Percentiles rank a stretch among this genome's conserved stretches.
phyloP scores from a whole-genome alignment of 2,797 vertebrate species.

The Pipistrellus nathusii region DNA sequence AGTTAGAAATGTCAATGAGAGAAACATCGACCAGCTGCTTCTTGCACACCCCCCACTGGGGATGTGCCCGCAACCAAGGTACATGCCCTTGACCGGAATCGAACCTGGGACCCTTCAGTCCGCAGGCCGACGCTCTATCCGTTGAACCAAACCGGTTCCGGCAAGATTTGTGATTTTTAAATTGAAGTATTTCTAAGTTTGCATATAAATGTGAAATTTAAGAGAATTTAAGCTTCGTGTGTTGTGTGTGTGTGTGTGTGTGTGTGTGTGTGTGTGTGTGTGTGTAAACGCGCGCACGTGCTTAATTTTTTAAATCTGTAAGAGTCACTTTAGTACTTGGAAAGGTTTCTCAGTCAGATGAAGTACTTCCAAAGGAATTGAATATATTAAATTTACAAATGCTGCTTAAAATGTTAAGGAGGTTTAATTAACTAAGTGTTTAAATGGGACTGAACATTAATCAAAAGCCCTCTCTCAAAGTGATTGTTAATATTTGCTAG shows the following conservation, averaged over 20 bases:
- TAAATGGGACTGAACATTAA: conserved; percentile 68
- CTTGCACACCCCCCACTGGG: no score
- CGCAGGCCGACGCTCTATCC: no score
- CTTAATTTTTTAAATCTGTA: conserved; percentile 42
- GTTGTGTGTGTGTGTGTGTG: neutral
- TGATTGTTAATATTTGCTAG: conserved; percentile 70
- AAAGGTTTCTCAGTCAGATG: conserved; percentile 62
- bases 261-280: conserved; percentile 30
- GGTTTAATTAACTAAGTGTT: conserved; percentile 69
- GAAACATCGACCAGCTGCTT: no score
- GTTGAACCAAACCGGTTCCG: no score
- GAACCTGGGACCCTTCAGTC: no score
- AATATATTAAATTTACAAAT: conserved; percentile 68
- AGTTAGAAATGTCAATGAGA: no score
- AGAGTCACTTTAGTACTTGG: conserved; percentile 33
- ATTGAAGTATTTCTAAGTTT: conserved; percentile 54
- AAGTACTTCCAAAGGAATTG: conserved; percentile 65
- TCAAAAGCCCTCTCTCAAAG: conserved; percentile 68
- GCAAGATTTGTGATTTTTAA: conserved; percentile 44
- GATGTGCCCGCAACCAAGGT: no score
- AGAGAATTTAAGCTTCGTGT: neutral
- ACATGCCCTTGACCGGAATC: no score
- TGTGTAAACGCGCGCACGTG: neutral
- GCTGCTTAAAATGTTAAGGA: conserved; percentile 74
- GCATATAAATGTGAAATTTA: conserved; percentile 31